Evolutionary conservation across 2,888 invertebrate genomes (phyloP), one percentile per base, ranked within the genome.

Genomic region (Cryptus viduatorius): DNA sequence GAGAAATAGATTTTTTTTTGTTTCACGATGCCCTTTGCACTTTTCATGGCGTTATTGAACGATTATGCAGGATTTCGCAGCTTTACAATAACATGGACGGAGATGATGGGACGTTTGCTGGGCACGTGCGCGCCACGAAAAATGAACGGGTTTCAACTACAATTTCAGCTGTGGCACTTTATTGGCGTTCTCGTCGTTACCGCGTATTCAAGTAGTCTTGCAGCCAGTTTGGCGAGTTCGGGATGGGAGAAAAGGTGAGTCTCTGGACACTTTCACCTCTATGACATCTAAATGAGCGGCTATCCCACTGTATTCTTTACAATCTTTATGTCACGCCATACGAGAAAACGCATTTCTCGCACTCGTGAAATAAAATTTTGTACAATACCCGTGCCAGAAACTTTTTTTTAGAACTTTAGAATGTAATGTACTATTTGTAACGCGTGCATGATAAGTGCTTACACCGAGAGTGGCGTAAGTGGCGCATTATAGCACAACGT

Each of bases 121-220:
- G 92, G 91, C 7, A 83, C 83, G 0, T 89, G 87, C 83, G 76
- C 88, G 10, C 89, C 90, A 4, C 78, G 50, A 73, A 88, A 86
- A 8, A 85, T 86, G 3, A 31, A 67, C 0, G 86, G 88, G 10
- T 79, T 91, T 16, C 84, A 88, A 46, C 31, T 91, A 1, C 90
- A 90, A 69, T 86, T 92, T 16, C 85, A 90, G 16, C 86, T 92
- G 16, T 93, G 93, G 93, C 91, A 92, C 67, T 83, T 88, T 3
- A 86, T 89, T 0, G 92, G 92, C 42, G 85, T 92, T 50, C 72
- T 93, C 59, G 79, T 93, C 3, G 92, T 93, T 8, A 88, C 91
- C 1, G 90, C 91, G 3, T 93, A 93, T 44, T 89, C 88, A 69
- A 91, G 92, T 56, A 92, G 92, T 69, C 89, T 93, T 2, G 92